Conservation (phyloP, 2,888 invertebrate species). For the Oligia strigilis region DNA sequence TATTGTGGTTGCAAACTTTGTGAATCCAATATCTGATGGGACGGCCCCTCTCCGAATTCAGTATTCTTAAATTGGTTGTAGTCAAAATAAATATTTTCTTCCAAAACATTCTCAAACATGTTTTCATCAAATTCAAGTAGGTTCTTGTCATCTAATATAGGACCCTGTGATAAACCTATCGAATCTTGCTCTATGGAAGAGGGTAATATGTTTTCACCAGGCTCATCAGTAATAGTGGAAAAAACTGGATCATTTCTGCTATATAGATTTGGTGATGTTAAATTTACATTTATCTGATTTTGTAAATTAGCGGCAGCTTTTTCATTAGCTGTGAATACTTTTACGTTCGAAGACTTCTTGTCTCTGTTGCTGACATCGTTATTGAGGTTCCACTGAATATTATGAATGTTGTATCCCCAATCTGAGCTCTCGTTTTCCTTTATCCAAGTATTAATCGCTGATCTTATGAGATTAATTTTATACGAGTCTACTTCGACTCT, state of each 20-base stretch:
- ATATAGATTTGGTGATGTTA: not conserved
- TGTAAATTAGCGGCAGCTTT: not conserved
- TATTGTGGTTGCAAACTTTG: not conserved
- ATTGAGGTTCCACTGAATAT: conserved; percentile 26
- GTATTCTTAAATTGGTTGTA: not conserved
- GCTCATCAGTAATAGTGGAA: not conserved
- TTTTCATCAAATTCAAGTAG: conserved; percentile 13
- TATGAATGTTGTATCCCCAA: conserved; percentile 7
- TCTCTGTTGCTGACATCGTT: not conserved
- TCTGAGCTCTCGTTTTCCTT: conserved; percentile 5
- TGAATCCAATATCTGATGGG: not conserved
- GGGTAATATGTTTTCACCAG: not conserved
- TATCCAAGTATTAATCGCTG: conserved; percentile 15
- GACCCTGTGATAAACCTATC: not conserved
- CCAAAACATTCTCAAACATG: conserved; percentile 15
- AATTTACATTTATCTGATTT: not conserved
- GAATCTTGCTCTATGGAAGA: not conserved
- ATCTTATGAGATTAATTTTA: conserved; percentile 19
- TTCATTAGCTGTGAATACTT: not conserved
- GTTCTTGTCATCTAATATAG: not conserved
- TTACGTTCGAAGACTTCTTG: not conserved
- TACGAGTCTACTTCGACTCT: conserved; percentile 4
- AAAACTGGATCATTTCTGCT: conserved; percentile 28
- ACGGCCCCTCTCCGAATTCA: not conserved
- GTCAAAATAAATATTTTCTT: not conserved